These are phyloP conservation scores for Eubasilissa splendida DNA, from an alignment of 2,888 invertebrate genomes.

Conservation along the genomic window DNA sequence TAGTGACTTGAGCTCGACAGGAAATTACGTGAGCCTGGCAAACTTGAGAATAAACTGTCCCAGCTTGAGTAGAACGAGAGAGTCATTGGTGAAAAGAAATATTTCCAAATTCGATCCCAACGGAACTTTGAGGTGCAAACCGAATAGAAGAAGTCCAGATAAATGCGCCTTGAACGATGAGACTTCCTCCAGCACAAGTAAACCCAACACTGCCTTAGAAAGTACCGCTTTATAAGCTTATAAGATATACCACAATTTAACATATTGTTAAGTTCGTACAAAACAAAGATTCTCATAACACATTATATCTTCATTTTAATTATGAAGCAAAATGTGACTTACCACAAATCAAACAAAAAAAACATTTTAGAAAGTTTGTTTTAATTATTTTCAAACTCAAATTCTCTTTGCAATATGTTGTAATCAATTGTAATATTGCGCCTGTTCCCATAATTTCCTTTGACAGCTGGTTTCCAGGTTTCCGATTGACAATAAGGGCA, in stretches of 20 bases:
- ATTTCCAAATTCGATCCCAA: constrained; percentile 56
- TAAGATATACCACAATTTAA: background rate
- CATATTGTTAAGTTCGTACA: constrained; percentile 2
- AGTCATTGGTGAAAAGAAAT: constrained; percentile 56
- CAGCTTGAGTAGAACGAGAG: constrained; percentile 54
- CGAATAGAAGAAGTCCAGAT: constrained; percentile 41
- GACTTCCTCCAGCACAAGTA: constrained; percentile 38
- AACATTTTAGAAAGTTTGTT: too few species aligned
- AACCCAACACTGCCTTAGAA: constrained; percentile 47
- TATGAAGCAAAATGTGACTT: background rate
- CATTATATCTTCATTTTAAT: too few species aligned
- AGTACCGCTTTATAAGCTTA: constrained; percentile 54
- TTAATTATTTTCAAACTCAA: too few species aligned
- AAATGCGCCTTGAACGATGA: constrained; percentile 46
- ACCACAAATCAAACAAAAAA: background rate
- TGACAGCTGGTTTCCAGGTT: too few species aligned
- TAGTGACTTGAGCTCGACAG: constrained; percentile 64
- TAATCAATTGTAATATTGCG: too few species aligned
- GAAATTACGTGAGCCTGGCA: constrained; percentile 70
- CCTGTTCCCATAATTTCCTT: too few species aligned
- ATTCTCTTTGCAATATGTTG: too few species aligned
- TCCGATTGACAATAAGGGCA: too few species aligned
- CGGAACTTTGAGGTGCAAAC: constrained; percentile 42
- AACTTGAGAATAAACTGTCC: constrained; percentile 67
- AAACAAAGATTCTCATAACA: background rate